These are phyloP conservation scores for Drosophila athabasca DNA, from an alignment of 1,140 invertebrate species.

Conservation along the genomic window DNA sequence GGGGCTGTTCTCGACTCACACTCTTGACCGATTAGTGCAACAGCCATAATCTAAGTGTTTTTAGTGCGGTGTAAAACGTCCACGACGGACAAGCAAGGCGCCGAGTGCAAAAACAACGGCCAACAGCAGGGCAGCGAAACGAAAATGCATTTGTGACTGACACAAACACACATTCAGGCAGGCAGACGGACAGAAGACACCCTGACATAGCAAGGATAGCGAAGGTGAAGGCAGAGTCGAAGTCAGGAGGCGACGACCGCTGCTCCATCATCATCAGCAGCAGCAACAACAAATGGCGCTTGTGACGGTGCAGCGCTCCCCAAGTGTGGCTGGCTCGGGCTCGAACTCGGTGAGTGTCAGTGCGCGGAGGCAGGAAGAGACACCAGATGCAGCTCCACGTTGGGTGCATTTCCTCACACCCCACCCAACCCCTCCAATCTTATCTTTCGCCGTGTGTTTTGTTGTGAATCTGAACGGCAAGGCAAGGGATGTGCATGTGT, in stretches of 20 bases:
- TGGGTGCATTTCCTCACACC: slow-evolving; percentile 11
- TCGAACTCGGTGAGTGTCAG: slow-evolving; percentile 84
- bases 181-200: slow-evolving; percentile 24
- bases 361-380: slow-evolving; percentile 21
- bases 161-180: slow-evolving; percentile 34
- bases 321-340: slow-evolving; percentile 88
- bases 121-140: slow-evolving; percentile 67
- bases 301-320: slow-evolving; percentile 89
- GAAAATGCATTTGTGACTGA: slow-evolving; percentile 76
- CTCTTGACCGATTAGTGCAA: slow-evolving; percentile 27
- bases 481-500: too few relatives aligned
- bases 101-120: slow-evolving; percentile 74
- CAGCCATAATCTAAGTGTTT: slow-evolving; percentile 41
- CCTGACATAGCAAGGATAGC: slow-evolving; percentile 44
- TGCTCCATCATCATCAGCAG: slow-evolving; percentile 30
- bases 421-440: slow-evolving; percentile 3
- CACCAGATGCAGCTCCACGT: slow-evolving; percentile 35
- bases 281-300: slow-evolving; percentile 86
- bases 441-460: too few relatives aligned
- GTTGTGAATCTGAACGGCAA: too few relatives aligned
- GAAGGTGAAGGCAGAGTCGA: slow-evolving; percentile 22
- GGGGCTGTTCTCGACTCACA: slow-evolving; percentile 22
- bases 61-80: slow-evolving; percentile 22
- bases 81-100: slow-evolving; percentile 46
- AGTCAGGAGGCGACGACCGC: slow-evolving; percentile 17